Percentiles rank a stretch among this genome's conserved stretches.
phyloP scores from a whole-genome alignment of 2,888 invertebrate species.

The Nebria salina region DNA sequence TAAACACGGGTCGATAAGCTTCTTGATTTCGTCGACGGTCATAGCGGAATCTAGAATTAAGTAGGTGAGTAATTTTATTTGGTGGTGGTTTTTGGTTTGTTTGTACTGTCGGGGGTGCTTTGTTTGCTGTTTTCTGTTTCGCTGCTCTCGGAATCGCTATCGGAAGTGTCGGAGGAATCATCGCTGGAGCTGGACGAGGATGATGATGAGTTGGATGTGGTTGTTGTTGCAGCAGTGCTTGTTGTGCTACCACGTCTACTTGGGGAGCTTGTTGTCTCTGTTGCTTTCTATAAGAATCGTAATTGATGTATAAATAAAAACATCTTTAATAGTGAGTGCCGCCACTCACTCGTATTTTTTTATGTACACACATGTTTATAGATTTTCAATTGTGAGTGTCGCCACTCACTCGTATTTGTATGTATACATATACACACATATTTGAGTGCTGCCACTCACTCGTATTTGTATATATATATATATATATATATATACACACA shows the following conservation, averaged over 20 bases:
- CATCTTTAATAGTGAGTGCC: too few species aligned
- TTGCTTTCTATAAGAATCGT: constrained; percentile 47
- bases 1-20: constrained; percentile 74
- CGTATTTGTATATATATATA: too few species aligned
- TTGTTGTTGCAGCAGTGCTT: constrained; percentile 54
- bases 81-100: too few species aligned
- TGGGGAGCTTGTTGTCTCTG: constrained; percentile 24
- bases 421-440: too few species aligned
- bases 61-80: too few species aligned
- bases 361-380: too few species aligned
- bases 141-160: constrained; percentile 65
- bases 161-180: constrained; percentile 65
- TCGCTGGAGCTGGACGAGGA: constrained; percentile 64
- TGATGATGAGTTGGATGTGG: constrained; percentile 51
- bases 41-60: constrained; percentile 57
- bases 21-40: constrained; percentile 67
- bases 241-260: constrained; percentile 58
- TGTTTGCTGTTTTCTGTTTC: constrained; percentile 45
- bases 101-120: background rate
- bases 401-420: too few species aligned
- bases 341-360: too few species aligned
- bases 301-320: too few species aligned
- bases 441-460: too few species aligned
- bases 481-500: too few species aligned
- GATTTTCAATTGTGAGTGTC: too few species aligned